phyloP scores from a whole-genome alignment of 2,797 vertebrate species.

The Amblyopsis hoosieri region DNA sequence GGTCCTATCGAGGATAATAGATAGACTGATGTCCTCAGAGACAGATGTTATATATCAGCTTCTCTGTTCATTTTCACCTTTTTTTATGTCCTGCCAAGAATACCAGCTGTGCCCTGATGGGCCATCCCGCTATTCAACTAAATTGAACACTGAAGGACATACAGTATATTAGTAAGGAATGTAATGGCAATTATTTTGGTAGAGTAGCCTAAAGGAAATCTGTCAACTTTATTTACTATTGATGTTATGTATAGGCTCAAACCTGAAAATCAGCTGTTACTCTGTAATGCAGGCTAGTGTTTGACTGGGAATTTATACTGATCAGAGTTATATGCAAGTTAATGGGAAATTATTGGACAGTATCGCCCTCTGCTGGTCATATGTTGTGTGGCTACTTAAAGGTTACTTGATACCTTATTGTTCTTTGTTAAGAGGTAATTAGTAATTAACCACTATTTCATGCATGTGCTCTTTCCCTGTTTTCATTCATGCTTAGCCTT shows the following conservation, averaged over 20 bases:
- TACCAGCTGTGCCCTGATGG: slow-evolving; percentile 41
- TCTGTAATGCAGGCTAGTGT: slow-evolving; percentile 17
- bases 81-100: slow-evolving; percentile 44
- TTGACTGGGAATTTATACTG: not conserved
- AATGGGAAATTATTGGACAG: slow-evolving; percentile 53
- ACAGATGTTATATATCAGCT: slow-evolving; percentile 60
- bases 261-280: slow-evolving; percentile 9
- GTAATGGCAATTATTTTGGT: no score
- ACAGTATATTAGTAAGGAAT: no score
- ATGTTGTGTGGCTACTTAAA: no score
- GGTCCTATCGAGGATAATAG: slow-evolving; percentile 23
- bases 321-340: slow-evolving; percentile 1
- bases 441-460: not conserved
- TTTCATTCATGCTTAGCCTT: not conserved
- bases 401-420: not conserved
- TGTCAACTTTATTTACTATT: slow-evolving; percentile 4
- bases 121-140: slow-evolving; percentile 45
- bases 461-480: not conserved
- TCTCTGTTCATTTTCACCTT: slow-evolving; percentile 69
- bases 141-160: slow-evolving; percentile 28
- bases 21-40: slow-evolving; percentile 55
- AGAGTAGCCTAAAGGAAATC: no score
- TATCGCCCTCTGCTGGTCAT: slow-evolving; percentile 70
- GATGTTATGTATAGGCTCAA: not conserved
- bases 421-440: not conserved